These are phyloP conservation scores for Micromesistius poutassou DNA, from an alignment of 2,797 vertebrate genomes.

Conservation along the genomic window DNA sequence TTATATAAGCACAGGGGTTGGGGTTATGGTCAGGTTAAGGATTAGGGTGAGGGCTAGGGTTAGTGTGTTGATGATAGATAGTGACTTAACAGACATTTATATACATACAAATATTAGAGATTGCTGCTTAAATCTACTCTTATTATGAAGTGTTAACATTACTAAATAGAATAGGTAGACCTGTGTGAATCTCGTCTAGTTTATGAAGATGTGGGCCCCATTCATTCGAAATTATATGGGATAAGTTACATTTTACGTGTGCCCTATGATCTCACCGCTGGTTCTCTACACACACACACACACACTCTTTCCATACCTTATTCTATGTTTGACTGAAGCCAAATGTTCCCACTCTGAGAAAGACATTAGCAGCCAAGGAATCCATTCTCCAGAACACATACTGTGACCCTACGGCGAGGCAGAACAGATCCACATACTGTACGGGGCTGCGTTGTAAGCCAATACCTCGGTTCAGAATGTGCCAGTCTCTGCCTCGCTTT, in stretches of 20 bases:
- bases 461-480: conserved; percentile 33
- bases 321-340: background rate
- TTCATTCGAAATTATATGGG: background rate
- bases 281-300: too few relatives aligned
- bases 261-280: background rate
- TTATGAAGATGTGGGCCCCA: too few relatives aligned
- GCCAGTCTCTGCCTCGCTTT: conserved; percentile 27
- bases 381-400: conserved; percentile 20
- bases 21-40: too few relatives aligned
- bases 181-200: too few relatives aligned
- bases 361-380: conserved; percentile 17
- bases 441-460: conserved; percentile 28
- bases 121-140: too few relatives aligned
- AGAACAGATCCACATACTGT: conserved; percentile 5
- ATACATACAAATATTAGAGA: too few relatives aligned
- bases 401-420: conserved; percentile 8
- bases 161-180: too few relatives aligned
- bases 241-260: background rate
- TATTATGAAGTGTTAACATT: too few relatives aligned
- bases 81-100: too few relatives aligned
- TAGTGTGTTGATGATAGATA: too few relatives aligned
- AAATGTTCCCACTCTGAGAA: conserved; percentile 33
- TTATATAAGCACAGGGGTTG: too few relatives aligned
- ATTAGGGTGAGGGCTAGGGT: too few relatives aligned
- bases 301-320: background rate